phyloP scores from a whole-genome alignment of 1,140 invertebrate genomes.

The Pseudomyrmex dendroicus region DNA sequence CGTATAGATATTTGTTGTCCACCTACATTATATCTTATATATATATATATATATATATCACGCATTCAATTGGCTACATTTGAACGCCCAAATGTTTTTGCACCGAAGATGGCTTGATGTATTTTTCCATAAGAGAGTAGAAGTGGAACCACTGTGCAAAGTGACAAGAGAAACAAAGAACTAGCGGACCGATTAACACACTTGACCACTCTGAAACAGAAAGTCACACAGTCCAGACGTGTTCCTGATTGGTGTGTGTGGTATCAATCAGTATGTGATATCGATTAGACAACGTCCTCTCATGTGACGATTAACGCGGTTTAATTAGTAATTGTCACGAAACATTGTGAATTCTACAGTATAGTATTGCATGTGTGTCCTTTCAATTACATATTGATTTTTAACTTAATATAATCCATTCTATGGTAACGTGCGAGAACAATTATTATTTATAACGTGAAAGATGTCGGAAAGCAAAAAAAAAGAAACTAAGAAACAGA shows the following conservation, averaged over 20 bases:
- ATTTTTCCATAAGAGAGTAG: conserved; percentile 1
- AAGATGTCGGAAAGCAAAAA: conserved; percentile 22
- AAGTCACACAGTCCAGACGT: neutral
- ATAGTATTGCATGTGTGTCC: no score
- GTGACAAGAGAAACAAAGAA: neutral
- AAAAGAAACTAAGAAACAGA: conserved; percentile 68
- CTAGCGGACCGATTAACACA: neutral
- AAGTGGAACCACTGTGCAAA: neutral
- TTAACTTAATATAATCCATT: neutral
- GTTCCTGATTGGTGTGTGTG: neutral
- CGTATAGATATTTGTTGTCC: no score
- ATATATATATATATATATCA: no score
- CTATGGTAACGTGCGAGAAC: neutral
- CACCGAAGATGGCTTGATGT: neutral
- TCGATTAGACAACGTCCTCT: neutral
- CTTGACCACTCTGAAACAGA: neutral
- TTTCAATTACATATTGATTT: neutral
- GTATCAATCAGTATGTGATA: neutral
- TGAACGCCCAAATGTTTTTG: neutral
- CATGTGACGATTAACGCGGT: neutral
- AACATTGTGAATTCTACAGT: no score
- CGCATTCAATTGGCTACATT: neutral
- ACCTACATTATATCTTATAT: neutral
- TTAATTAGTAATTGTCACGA: neutral
- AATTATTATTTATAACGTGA: neutral